phyloP scores from a whole-genome alignment of 2,113 vertebrate genomes.

The Campylorhamphus procurvoides region DNA sequence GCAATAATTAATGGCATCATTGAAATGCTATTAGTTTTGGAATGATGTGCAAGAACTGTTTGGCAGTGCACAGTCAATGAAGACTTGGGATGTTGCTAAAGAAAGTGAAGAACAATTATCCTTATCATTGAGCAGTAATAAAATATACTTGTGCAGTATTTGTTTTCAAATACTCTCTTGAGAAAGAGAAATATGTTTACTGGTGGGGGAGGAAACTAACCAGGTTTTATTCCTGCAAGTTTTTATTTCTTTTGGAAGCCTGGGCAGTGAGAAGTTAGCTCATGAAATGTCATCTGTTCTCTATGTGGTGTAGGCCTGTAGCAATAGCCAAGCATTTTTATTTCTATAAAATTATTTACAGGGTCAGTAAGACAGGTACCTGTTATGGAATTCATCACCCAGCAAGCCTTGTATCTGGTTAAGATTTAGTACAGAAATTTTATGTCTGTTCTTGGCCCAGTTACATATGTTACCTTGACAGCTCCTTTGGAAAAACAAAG shows the following conservation, averaged over 20 bases:
- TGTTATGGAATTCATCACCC: neutral
- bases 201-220: neutral
- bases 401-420: neutral
- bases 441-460: neutral
- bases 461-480: neutral
- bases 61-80: neutral
- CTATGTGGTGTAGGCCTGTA: neutral
- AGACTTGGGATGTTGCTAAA: neutral
- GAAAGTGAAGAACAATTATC: neutral
- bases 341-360: neutral
- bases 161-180: neutral
- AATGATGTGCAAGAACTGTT: neutral
- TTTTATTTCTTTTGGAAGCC: neutral
- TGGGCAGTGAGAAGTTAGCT: neutral
- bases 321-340: neutral
- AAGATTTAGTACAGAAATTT: neutral
- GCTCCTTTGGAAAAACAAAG: neutral
- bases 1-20: neutral
- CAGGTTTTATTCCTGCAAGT: neutral
- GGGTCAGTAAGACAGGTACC: fast-evolving
- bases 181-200: neutral
- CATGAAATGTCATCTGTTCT: neutral
- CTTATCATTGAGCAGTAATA: neutral
- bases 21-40: neutral
- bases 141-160: neutral